Percentiles rank a stretch among this genome's conserved stretches.
phyloP scores from a whole-genome alignment of 2,888 invertebrate genomes.

The Agrypnus murinus region DNA sequence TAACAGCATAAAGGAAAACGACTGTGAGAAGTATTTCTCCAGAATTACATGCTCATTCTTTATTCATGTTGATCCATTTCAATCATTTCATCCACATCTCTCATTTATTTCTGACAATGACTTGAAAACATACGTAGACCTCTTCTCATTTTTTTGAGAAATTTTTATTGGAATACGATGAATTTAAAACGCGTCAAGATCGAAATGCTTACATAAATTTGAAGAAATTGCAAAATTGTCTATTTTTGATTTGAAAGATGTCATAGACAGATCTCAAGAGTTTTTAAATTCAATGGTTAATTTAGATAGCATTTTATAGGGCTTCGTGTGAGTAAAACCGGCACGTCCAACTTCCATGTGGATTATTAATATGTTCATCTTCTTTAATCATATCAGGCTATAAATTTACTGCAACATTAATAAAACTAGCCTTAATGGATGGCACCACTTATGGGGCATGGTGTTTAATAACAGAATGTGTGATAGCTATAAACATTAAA shows the following conservation, averaged over 20 bases:
- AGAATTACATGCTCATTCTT: conserved; percentile 27
- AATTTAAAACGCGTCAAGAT: too few relatives aligned
- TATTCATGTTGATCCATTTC: conserved; percentile 33
- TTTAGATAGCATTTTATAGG: neutral
- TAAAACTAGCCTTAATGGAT: conserved; percentile 22
- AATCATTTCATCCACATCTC: conserved; percentile 28
- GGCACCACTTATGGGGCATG: neutral
- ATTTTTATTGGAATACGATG: neutral
- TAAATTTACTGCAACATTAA: conserved; percentile 24
- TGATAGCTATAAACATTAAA: too few relatives aligned
- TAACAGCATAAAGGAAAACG: conserved; percentile 22
- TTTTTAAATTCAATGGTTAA: conserved; percentile 22
- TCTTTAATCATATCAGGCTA: conserved; percentile 27
- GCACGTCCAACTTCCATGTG: conserved; percentile 16
- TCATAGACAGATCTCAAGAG: neutral
- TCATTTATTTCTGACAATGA: conserved; percentile 20
- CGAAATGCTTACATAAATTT: too few relatives aligned
- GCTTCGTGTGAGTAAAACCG: conserved; percentile 8
- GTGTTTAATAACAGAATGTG: neutral
- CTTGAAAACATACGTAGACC: neutral
- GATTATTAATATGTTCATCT: conserved; percentile 30
- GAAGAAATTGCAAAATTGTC: too few relatives aligned
- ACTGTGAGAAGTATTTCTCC: conserved; percentile 16
- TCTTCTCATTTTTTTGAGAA: neutral
- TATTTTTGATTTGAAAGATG: too few relatives aligned